Base-by-base conservation (phyloP, 2,113 vertebrate species). In the Saimiri boliviensis region DNA sequence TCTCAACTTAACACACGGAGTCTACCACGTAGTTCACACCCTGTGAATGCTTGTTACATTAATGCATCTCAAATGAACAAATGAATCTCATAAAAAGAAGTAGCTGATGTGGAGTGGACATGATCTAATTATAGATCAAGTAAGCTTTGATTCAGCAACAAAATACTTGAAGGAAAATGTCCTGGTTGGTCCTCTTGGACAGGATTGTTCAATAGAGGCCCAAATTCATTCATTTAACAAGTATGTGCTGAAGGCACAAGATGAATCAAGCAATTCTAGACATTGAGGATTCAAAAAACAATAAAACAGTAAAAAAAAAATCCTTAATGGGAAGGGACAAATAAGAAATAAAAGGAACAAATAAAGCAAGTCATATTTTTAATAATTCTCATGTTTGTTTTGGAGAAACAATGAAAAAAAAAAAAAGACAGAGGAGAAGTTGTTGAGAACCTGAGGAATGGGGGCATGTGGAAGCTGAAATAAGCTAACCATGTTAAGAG, bases 161-260 rank as follows among this genome's bases (percentile, higher is more conserved):
- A 58, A 96, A 90, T 45, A 42, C 17, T n/a, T 32, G 42, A 74
- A 90, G 56, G 47, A 92, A 74, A 63, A 95, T 92, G 27, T n/a
- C 5, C 52, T 76, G 32, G 10, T 66, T 42, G 35, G n/a, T 47
- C 16, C 21, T 17, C 8, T 45, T 92, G 30, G 25, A 63, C 6
- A 52, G 11, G 27, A 93, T n/a, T 19, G 12, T 76, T 74, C 6
- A 40, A 5, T 16, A 79, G 16, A 68, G 6, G 21, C 35, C 13
- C 4, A 47, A 73, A 74, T 32, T 71, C 17, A 42, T 60, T 21
- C 54, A 14, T 66, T 88, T 80, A 21, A 42, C 23, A 80, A 12
- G 1, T 73, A 17, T 30, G 8, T 40, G 21, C 23, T 85, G 52
- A 56, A 54, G 70, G 21, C 8, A 37, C 20, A 23, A 6, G 20